phyloP scores from a whole-genome alignment of 2,797 vertebrate genomes.

The Gambelia wislizenii region DNA sequence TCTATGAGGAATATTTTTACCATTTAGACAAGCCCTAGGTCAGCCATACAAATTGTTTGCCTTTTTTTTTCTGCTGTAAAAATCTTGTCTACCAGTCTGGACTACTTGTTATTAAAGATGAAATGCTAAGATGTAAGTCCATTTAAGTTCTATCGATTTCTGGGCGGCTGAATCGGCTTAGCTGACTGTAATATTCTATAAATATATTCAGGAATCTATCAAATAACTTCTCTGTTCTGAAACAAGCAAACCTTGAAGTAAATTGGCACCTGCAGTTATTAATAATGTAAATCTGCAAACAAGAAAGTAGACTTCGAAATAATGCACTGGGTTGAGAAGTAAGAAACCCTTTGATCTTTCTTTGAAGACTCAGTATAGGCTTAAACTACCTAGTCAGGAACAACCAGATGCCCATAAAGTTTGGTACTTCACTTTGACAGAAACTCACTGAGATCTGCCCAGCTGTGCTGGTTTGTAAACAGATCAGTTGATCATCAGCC shows the following conservation, averaged over 20 bases:
- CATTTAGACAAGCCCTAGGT: no score
- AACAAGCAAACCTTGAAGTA: constrained; percentile 72
- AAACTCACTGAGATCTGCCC: constrained; percentile 81
- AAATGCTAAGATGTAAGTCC: not conserved
- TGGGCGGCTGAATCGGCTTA: not conserved
- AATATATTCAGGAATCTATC: constrained; percentile 62
- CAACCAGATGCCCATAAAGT: constrained; percentile 85
- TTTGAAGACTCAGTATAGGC: constrained; percentile 81
- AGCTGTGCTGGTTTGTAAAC: constrained; percentile 85
- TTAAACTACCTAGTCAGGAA: constrained; percentile 83
- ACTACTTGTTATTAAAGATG: constrained; percentile 29
- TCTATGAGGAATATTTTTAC: no score
- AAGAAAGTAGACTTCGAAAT: constrained; percentile 83
- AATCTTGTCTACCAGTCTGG: constrained; percentile 59
- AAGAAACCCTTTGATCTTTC: constrained; percentile 86
- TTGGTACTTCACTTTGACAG: constrained; percentile 82
- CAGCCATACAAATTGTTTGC: not conserved
- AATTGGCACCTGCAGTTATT: constrained; percentile 78
- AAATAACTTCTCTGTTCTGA: constrained; percentile 67
- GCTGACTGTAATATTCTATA: constrained; percentile 42
- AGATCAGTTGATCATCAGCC: constrained; percentile 84
- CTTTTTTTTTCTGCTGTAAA: not conserved
- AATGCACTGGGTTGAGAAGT: constrained; percentile 82
- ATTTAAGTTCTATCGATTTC: not conserved
- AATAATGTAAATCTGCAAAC: constrained; percentile 82